These are phyloP conservation scores for Climacteris rufus DNA, from an alignment of 2,113 vertebrate genomes.

Conservation along the genomic window DNA sequence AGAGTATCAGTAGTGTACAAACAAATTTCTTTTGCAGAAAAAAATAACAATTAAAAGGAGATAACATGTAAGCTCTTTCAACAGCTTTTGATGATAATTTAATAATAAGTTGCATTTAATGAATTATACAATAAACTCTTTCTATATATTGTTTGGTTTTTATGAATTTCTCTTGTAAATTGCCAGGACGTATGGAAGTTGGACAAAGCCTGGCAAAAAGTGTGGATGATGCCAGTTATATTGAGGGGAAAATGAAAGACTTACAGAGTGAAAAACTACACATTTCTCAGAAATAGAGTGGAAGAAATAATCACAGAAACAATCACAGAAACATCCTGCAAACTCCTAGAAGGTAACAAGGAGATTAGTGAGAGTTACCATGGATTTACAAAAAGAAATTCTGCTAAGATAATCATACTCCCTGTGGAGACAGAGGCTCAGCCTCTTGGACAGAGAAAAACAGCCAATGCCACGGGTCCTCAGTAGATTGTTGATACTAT, in stretches of 20 bases:
- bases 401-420: not conserved
- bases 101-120: not conserved
- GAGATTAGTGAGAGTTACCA: not conserved
- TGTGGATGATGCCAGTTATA: not conserved
- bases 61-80: not conserved
- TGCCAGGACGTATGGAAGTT: not conserved
- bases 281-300: not conserved
- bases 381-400: not conserved
- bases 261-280: not conserved
- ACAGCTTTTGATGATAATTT: not conserved
- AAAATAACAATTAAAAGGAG: not conserved
- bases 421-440: not conserved
- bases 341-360: not conserved
- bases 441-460: not conserved
- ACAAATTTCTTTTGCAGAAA: not conserved
- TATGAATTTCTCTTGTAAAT: not conserved
- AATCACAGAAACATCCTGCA: not conserved
- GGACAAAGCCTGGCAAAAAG: not conserved
- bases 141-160: not conserved
- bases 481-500: not conserved
- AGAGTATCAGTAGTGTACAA: not conserved
- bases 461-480: not conserved
- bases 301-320: not conserved
- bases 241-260: not conserved
- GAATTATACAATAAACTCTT: not conserved